A percentile compares a stretch with the other conserved stretches of the same genome.
Conservation (phyloP, 2,797 vertebrate species). For the Pelochelys cantorii region DNA sequence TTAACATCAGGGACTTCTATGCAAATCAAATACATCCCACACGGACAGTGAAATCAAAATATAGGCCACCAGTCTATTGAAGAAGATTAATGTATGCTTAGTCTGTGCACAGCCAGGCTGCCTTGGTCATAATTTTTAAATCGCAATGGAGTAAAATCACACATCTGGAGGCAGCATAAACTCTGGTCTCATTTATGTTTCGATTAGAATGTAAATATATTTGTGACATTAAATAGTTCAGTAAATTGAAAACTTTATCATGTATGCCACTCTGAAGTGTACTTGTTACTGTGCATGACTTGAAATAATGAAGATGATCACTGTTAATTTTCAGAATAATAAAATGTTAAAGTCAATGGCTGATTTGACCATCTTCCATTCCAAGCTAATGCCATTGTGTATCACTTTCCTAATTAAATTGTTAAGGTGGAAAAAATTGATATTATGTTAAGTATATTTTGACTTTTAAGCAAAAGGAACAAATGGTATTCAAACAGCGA, state of each 20-base stretch:
- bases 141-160: not conserved
- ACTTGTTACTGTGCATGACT: not conserved
- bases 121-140: not conserved
- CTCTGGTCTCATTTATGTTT: not conserved
- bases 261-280: not conserved
- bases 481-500: not conserved
- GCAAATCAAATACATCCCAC: constrained; percentile 39
- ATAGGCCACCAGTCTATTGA: not conserved
- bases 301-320: not conserved
- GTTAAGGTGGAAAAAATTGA: fast-evolving
- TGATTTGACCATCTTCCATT: not conserved
- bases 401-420: not conserved
- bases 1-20: constrained; percentile 46
- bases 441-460: not conserved
- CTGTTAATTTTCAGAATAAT: not conserved
- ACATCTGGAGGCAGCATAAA: not conserved
- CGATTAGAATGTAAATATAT: not conserved
- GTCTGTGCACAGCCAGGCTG: not conserved
- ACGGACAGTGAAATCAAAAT: constrained; percentile 42
- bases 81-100: not conserved
- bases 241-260: not conserved
- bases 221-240: not conserved
- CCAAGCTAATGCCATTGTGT: not conserved
- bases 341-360: not conserved
- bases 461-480: not conserved